Evolutionary conservation across 2,113 vertebrate species (phyloP), one percentile per base, ranked within the genome.

Genomic region (Irena cyanogastra): DNA sequence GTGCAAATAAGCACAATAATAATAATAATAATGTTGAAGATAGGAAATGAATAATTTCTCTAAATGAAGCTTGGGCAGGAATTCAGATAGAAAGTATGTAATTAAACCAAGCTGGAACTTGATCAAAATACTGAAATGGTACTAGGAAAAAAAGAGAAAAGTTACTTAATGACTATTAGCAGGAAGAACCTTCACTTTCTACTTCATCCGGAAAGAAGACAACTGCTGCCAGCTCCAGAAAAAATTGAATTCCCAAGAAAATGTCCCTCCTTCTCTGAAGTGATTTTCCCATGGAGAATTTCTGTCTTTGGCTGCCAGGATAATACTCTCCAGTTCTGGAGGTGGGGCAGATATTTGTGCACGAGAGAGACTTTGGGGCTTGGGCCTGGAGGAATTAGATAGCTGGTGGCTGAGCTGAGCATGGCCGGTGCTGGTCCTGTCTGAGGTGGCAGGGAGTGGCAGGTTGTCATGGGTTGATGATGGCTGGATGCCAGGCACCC

Each of bases 1-100:
- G 3, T 92, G 80, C 76, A 95, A 96, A 93, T 95, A 95, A 93
- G 81, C 87, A 93, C 89, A 95, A 95, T 96, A 96, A 95, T 92
- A 95, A 89, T 86, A 93, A 77, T 85, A 78, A 77, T 84, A 68
- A 77, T 79, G 89, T 91, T 94, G 92, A 93, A 90, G 87, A 95
- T 83, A 69, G 92, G 92, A 97, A 97, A 88, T 97, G 85, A 97
- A 94, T 96, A 96, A 96, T 96, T 96, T 88, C 92, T 89, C 88
- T 93, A 96, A 96, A 96, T 97, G 93, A 95, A 96, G 92, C 68
- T 94, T 93, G 87, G 90, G 87, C 85, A 96, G 88, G 94, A 96
- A 94, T 96, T 96, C 88, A 96, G 31, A 95, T 94, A 75, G 82
- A 77, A 96, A 96, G 87, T 90, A 71, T 95, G 85, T 90, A 96